phyloP scores from a whole-genome alignment of 2,888 invertebrate species.

The Lymantria monacha region DNA sequence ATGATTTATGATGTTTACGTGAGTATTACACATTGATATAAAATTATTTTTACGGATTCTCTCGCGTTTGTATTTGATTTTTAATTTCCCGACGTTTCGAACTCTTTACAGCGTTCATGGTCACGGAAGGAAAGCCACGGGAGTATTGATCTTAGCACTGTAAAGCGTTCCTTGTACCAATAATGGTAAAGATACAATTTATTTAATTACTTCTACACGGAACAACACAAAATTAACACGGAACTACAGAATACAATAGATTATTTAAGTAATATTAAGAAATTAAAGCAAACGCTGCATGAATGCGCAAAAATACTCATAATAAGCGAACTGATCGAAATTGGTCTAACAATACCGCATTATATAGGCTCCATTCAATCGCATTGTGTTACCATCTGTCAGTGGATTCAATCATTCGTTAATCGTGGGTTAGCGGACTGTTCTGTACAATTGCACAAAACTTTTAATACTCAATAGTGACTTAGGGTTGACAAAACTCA shows the following conservation, averaged over 20 bases:
- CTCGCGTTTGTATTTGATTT: too few species aligned
- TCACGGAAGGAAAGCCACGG: too few species aligned
- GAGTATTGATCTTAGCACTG: too few species aligned
- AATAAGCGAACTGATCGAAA: constrained; percentile 55
- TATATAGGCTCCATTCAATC: constrained; percentile 20
- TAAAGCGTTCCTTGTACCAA: too few species aligned
- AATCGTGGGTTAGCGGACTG: constrained; percentile 57
- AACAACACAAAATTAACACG: not conserved
- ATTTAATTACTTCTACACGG: too few species aligned
- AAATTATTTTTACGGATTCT: too few species aligned
- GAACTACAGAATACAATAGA: too few species aligned
- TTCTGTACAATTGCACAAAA: constrained; percentile 54
- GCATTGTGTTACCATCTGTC: constrained; percentile 75
- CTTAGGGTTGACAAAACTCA: not conserved
- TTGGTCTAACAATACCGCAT: constrained; percentile 62
- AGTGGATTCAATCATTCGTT: constrained; percentile 66
- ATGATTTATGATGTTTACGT: too few species aligned
- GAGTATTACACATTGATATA: too few species aligned
- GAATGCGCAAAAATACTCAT: constrained; percentile 72
- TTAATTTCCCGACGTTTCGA: too few species aligned
- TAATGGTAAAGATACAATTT: too few species aligned
- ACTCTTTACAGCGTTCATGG: too few species aligned
- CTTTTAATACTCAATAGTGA: constrained; percentile 60
- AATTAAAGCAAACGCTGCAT: constrained; percentile 25
- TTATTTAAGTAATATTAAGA: not conserved